Conservation (phyloP, 1,140 invertebrate genomes). For the Monomorium pharaonis region DNA sequence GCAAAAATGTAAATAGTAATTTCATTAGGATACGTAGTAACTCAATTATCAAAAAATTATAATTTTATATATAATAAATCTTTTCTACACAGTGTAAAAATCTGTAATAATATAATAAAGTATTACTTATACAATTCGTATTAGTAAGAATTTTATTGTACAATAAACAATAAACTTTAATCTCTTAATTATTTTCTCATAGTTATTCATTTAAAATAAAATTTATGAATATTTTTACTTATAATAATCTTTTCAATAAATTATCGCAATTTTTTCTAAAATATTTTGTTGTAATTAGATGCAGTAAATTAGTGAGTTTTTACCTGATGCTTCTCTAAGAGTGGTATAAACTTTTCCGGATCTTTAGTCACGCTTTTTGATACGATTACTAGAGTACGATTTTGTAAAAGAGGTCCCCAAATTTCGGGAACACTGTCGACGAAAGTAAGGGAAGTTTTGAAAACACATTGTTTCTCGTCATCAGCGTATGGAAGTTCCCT, state of each 20-base stretch:
- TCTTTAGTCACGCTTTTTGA: constrained; percentile 90
- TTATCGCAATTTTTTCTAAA: background rate
- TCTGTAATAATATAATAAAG: too few species aligned
- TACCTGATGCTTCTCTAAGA: constrained; percentile 90
- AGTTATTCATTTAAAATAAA: background rate
- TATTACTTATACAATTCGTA: too few species aligned
- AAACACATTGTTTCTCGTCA: constrained; percentile 90
- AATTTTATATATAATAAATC: too few species aligned
- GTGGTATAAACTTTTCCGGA: constrained; percentile 89
- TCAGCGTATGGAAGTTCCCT: constrained; percentile 89
- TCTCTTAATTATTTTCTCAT: too few species aligned
- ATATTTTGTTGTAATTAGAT: background rate
- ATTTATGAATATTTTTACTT: background rate
- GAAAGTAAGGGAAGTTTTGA: constrained; percentile 95
- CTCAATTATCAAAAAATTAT: too few species aligned
- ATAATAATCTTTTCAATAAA: background rate
- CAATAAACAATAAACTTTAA: too few species aligned
- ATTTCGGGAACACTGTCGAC: constrained; percentile 95
- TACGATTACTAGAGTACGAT: constrained; percentile 89
- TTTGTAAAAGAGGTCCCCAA: constrained; percentile 92
- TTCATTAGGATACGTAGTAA: too few species aligned
- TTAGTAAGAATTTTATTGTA: too few species aligned
- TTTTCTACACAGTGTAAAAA: too few species aligned
- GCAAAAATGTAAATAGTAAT: background rate
- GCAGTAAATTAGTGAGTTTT: constrained; percentile 22